Evolutionary conservation across 2,113 vertebrate species (phyloP), one percentile per base, ranked within the genome.

Genomic region (Epinephelus lanceolatus): DNA sequence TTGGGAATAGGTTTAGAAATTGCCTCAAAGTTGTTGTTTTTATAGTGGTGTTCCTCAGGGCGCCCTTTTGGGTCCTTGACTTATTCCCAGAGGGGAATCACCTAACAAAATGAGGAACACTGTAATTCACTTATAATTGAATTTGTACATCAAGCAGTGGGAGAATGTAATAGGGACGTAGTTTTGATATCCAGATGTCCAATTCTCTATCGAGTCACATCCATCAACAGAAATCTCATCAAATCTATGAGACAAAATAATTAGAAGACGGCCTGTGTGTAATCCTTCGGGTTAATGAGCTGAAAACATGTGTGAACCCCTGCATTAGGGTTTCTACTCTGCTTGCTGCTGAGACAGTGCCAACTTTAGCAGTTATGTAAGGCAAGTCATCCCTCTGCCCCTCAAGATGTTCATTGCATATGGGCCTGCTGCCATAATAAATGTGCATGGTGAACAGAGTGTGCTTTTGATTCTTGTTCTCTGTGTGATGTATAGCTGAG

Each of bases 391-490:
- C 30, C 60, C 74, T 80, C 81, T 84, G 81, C 68, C 76, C 81
- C 78, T 88, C 75, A 89, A 89, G 69, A 86, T 66, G 84, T 80
- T 86, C 76, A 17, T 27, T 72, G 75, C 86, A 80, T 30, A 78
- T 19, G 71, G 83, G 68, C 81, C 45, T 49, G 83, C 62, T 77
- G 86, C 86, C 60, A 67, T 78, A 10, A 66, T 76, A 68, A 79
- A 85, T 84, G 63, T 45, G 78, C 72, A 84, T 4, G 15, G 52
- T 1, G 75, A 72, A 40, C 67, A 75, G 51, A 11, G 21, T 27
- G 65, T 62, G 62, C 80, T 67, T 80, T 52, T 77, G 51, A 67
- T 55, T 69, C 59, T 76, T 27, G 27, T 51, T 78, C 56, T 80
- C 30, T 42, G 15, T 18, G 13, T 72, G 51, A 73, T 13, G 12